These are phyloP conservation scores for Periophthalmodon schlosseri DNA, from an alignment of 2,113 vertebrate genomes.

Conservation along the genomic window DNA sequence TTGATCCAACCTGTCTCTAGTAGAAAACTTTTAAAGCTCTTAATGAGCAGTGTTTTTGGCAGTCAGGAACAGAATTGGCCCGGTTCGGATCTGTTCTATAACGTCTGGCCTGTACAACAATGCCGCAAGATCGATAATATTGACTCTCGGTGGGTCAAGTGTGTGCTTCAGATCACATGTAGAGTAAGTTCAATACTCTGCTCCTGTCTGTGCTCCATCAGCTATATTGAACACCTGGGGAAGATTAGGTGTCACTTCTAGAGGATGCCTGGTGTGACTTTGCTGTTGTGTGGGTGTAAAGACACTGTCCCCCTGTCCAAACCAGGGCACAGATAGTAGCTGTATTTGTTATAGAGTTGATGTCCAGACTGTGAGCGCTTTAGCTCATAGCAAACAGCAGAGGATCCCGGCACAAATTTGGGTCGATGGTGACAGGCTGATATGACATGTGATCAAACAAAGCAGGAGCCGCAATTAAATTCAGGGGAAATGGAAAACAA, in stretches of 20 bases:
- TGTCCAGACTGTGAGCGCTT: conserved; percentile 26
- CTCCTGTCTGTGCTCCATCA: conserved; percentile 26
- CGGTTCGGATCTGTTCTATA: conserved; percentile 19
- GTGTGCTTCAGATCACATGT: conserved; percentile 27
- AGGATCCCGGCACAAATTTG: conserved; percentile 7
- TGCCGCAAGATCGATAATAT: conserved; percentile 50
- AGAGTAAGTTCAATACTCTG: conserved; percentile 27
- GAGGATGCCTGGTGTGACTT: conserved; percentile 10
- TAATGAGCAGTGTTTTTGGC: conserved; percentile 6
- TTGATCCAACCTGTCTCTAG: neutral
- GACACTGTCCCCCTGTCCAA: conserved; percentile 19
- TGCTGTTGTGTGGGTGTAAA: conserved; percentile 15
- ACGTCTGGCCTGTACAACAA: conserved; percentile 19
- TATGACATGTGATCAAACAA: conserved; percentile 5
- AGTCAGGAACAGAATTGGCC: neutral
- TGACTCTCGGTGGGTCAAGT: conserved; percentile 42
- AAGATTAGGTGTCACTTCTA: conserved; percentile 35
- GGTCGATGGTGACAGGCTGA: conserved; percentile 10
- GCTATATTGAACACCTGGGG: conserved; percentile 25
- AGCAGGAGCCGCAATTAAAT: neutral
- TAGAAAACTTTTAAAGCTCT: conserved; percentile 8
- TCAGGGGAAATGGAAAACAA: conserved; percentile 3
- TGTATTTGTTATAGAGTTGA: conserved; percentile 15
- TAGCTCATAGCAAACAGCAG: conserved; percentile 31
- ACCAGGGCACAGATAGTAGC: neutral